Conservation (phyloP, 2,888 invertebrate species). For the Punctoribates punctum region DNA sequence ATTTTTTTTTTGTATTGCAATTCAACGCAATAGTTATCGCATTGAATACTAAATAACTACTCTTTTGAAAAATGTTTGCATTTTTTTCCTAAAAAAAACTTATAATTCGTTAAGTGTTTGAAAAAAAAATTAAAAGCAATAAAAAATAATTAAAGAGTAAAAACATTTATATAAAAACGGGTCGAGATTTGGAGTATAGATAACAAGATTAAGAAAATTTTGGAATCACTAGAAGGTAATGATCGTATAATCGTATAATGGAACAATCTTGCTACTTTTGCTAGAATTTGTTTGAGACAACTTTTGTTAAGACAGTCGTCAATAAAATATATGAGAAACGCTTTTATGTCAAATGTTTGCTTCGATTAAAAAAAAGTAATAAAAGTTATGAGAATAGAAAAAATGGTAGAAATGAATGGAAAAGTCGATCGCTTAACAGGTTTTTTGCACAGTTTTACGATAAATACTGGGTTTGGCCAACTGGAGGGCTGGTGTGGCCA, state of each 20-base stretch:
- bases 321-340: not conserved
- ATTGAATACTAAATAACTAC: not conserved
- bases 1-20: not conserved
- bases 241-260: not conserved
- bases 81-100: not conserved
- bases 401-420: not conserved
- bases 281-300: not conserved
- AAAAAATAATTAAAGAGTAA: not conserved
- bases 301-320: not conserved
- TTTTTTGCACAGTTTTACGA: conserved; percentile 36
- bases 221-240: not conserved
- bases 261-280: too few relatives aligned
- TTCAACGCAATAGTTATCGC: not conserved
- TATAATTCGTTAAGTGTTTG: not conserved
- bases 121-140: not conserved
- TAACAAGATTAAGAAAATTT: conserved; percentile 12
- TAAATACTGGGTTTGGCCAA: conserved; percentile 11
- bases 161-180: conserved; percentile 7
- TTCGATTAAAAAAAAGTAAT: not conserved
- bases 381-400: not conserved
- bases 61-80: not conserved
- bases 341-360: not conserved
- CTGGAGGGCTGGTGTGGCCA: not conserved
- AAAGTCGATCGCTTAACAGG: conserved; percentile 10
- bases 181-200: not conserved